Conservation (phyloP, 37 sponge, comb jelly and placozoan species). For the Theonella swinhoei region DNA sequence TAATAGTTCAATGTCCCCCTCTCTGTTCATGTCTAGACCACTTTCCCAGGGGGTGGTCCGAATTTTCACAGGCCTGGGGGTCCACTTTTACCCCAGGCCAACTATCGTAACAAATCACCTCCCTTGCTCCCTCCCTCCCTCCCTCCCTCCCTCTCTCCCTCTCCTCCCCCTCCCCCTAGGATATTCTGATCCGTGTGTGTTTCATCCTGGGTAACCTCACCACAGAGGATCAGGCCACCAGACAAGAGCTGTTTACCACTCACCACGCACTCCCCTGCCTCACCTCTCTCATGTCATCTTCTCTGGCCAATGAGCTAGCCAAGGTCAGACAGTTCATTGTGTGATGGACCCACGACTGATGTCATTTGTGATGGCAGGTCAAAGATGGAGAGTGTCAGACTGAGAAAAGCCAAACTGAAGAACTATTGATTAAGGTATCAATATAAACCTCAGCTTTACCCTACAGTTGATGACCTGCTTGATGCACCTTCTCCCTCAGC, state of each 20-base stretch:
- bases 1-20: too few species aligned
- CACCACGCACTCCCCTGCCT: constrained; percentile 15
- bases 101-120: too few species aligned
- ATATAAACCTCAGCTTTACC: neutral
- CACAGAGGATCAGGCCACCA: constrained; percentile 27
- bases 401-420: constrained; percentile 44
- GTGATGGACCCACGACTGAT: too few species aligned
- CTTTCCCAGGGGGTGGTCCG: too few species aligned
- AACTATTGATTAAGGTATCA: constrained; percentile 78
- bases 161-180: constrained; percentile 51
- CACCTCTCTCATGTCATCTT: constrained; percentile 4
- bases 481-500: constrained; percentile 21
- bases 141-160: constrained; percentile 43
- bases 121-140: constrained; percentile 37
- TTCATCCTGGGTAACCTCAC: constrained; percentile 86
- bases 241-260: constrained; percentile 25
- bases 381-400: neutral
- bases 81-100: too few species aligned
- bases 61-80: too few species aligned
- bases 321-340: too few species aligned
- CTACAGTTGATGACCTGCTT: neutral
- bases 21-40: too few species aligned
- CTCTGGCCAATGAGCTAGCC: neutral
- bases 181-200: constrained; percentile 78
- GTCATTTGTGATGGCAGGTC: too few species aligned